phyloP scores from a whole-genome alignment of 2,113 vertebrate genomes.

The Lycaon pictus region DNA sequence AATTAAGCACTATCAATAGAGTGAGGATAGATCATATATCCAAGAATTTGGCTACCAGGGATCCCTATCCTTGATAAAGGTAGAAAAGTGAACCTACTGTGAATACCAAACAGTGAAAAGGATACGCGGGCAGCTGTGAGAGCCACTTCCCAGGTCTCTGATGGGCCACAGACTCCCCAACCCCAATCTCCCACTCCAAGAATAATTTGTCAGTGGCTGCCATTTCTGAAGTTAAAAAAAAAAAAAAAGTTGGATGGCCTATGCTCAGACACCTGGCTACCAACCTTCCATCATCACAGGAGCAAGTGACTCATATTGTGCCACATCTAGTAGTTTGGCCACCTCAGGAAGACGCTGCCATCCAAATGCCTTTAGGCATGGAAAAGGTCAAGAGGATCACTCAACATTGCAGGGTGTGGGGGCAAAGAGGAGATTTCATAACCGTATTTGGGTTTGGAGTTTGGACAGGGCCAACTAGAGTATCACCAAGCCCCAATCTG shows the following conservation, averaged over 20 bases:
- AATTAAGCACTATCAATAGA: not conserved
- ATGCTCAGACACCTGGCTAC: not conserved
- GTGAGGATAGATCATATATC: not conserved
- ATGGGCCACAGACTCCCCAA: not conserved
- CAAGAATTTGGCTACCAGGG: not conserved
- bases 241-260: not conserved
- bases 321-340: not conserved
- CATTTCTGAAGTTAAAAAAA: not conserved
- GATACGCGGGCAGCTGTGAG: not conserved
- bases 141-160: not conserved
- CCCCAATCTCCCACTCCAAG: not conserved
- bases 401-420: not conserved
- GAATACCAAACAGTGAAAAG: not conserved
- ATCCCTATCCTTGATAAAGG: not conserved
- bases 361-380: not conserved
- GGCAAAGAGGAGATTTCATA: not conserved
- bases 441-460: not conserved
- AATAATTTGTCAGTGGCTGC: not conserved
- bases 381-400: not conserved
- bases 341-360: not conserved
- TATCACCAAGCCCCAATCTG: not conserved
- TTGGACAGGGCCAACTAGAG: not conserved
- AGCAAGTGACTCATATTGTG: not conserved
- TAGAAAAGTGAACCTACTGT: not conserved
- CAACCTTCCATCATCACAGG: not conserved